phyloP scores from a whole-genome alignment of 2,113 vertebrate genomes.

The Amphiprion percula region DNA sequence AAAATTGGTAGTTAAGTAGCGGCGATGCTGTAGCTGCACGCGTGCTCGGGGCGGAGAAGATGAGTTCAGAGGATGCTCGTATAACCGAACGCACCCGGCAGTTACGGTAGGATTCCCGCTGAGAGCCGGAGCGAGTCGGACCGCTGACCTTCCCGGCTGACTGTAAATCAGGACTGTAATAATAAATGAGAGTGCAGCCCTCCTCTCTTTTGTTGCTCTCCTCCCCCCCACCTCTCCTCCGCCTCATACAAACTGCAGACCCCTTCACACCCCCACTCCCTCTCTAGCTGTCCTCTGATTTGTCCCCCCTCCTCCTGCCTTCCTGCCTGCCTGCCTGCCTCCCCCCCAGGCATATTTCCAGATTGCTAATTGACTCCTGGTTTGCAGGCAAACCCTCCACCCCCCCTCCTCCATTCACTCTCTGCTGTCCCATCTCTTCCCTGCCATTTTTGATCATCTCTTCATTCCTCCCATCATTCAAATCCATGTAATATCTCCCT shows the following conservation, averaged over 20 bases:
- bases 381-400: constrained; percentile 52
- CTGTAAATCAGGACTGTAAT: constrained; percentile 75
- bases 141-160: constrained; percentile 61
- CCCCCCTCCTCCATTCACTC: not conserved
- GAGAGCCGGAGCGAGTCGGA: constrained; percentile 10
- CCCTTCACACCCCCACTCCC: not conserved
- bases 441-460: constrained; percentile 45
- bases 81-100: constrained; percentile 24
- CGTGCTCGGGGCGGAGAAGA: constrained; percentile 13
- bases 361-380: constrained; percentile 82
- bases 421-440: constrained; percentile 11
- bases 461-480: constrained; percentile 17
- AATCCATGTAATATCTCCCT: not conserved
- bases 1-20: not conserved
- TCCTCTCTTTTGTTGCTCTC: constrained; percentile 67
- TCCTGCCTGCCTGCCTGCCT: constrained; percentile 3
- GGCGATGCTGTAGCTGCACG: not conserved
- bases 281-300: constrained; percentile 61
- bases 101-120: constrained; percentile 44
- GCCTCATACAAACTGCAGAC: constrained; percentile 29
- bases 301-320: constrained; percentile 22
- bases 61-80: constrained; percentile 31
- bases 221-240: constrained; percentile 24
- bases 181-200: constrained; percentile 65
- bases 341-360: constrained; percentile 75